Evolutionary conservation across 1,140 invertebrate species (phyloP).

Genomic region (Halyomorpha halys): DNA sequence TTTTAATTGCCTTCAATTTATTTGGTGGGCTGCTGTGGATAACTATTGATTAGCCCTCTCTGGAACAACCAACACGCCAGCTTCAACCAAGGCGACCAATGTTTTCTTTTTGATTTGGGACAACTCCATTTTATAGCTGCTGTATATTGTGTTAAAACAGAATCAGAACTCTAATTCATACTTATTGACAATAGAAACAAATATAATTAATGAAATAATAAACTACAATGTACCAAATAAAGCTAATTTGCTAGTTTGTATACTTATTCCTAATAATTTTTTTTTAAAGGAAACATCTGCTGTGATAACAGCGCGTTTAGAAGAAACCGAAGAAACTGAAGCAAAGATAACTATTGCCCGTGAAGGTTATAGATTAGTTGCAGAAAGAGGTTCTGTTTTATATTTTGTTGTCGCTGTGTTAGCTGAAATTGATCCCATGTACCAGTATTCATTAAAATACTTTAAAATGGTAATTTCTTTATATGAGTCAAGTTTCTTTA

Average conservation of each 20-base stretch:
- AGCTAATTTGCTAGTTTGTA: neutral
- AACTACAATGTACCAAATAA: neutral
- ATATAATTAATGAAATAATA: no score
- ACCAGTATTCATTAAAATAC: slow-evolving; percentile 86
- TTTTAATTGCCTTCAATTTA: no score
- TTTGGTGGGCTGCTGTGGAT: no score
- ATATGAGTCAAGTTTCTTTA: neutral
- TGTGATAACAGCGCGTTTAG: slow-evolving; percentile 64
- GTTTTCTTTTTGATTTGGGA: no score
- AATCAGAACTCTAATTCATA: no score
- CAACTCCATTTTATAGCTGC: no score
- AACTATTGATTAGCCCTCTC: no score
- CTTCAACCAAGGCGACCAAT: no score
- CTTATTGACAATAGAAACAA: no score
- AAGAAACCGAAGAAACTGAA: slow-evolving; percentile 72
- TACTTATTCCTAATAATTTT: neutral
- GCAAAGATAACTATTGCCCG: slow-evolving; percentile 66
- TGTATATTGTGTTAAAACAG: no score
- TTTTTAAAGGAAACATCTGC: slow-evolving; percentile 60
- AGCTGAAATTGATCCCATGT: slow-evolving; percentile 88
- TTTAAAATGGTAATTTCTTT: slow-evolving; percentile 53
- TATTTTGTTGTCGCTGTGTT: slow-evolving; percentile 85
- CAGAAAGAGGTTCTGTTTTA: slow-evolving; percentile 73
- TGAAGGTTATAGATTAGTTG: slow-evolving; percentile 73
- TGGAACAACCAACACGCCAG: no score